Percentiles rank a stretch among this genome's conserved stretches.
phyloP scores from a whole-genome alignment of 1,140 invertebrate species.

The Saccostrea cuccullata region DNA sequence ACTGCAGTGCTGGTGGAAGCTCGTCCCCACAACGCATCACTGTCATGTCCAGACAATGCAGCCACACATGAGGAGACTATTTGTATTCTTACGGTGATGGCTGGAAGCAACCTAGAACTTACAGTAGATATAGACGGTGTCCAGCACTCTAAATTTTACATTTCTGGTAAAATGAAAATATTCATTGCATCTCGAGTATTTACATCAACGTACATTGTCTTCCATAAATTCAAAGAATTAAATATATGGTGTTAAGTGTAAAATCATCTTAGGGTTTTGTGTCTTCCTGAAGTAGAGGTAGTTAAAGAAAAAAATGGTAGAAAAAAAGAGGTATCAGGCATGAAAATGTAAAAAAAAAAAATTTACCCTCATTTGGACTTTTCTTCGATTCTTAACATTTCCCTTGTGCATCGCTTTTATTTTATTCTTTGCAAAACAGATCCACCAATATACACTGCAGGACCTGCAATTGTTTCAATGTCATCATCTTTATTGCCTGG shows the following conservation, averaged over 20 bases:
- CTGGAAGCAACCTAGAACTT: conserved; percentile 53
- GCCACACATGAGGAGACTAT: conserved; percentile 57
- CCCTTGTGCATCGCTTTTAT: too few relatives aligned
- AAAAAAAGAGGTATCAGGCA: too few relatives aligned
- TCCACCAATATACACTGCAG: conserved; percentile 53
- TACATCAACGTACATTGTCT: background rate
- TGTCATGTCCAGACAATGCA: conserved; percentile 56
- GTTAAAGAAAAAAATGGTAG: too few relatives aligned
- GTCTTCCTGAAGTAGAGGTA: too few relatives aligned
- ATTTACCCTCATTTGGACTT: too few relatives aligned
- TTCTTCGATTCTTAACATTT: too few relatives aligned
- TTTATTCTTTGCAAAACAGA: conserved; percentile 52
- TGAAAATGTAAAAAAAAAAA: too few relatives aligned
- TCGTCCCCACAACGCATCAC: conserved; percentile 42
- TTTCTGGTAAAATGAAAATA: conserved; percentile 42
- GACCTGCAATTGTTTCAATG: conserved; percentile 45
- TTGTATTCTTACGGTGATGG: conserved; percentile 54
- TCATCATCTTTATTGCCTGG: background rate
- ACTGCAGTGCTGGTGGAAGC: conserved; percentile 59
- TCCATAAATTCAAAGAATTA: background rate
- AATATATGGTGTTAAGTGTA: background rate
- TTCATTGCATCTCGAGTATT: background rate
- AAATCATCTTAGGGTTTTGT: too few relatives aligned
- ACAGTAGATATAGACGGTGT: conserved; percentile 38
- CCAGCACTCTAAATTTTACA: conserved; percentile 21